phyloP scores from a whole-genome alignment of 2,797 vertebrate genomes.

The Chloroceryle amazona region DNA sequence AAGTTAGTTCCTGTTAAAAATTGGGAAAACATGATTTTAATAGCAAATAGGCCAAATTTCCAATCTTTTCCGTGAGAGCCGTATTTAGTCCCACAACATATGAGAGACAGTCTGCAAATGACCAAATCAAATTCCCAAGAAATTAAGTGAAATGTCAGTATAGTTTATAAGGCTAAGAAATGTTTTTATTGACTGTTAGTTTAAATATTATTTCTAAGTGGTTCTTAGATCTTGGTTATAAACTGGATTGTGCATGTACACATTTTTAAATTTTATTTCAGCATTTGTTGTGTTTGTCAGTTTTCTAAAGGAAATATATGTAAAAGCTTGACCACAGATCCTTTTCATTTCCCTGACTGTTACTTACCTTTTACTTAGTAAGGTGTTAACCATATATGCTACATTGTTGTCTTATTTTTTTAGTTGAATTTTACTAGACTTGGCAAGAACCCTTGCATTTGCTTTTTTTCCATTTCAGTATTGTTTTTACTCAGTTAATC shows the following conservation, averaged over 20 bases:
- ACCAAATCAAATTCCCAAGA: neutral
- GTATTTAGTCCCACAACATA: neutral
- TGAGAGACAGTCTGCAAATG: neutral
- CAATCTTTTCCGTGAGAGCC: neutral
- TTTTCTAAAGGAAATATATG: neutral
- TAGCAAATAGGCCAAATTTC: neutral
- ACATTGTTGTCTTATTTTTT: fast-evolving
- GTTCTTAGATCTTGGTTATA: neutral
- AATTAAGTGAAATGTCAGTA: neutral
- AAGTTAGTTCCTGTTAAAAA: neutral
- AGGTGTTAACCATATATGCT: neutral
- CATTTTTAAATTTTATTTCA: neutral
- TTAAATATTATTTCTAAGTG: neutral
- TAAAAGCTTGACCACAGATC: neutral
- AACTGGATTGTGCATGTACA: neutral
- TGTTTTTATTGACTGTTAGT: neutral
- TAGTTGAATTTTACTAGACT: neutral
- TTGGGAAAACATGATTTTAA: neutral
- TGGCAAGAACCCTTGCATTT: neutral
- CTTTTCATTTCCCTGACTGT: neutral
- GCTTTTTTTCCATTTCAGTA: neutral
- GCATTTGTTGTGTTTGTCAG: neutral
- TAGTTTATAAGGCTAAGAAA: neutral
- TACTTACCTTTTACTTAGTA: neutral
- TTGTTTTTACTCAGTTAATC: neutral